Percentiles rank a stretch among this genome's conserved stretches.
Conservation (phyloP, 2,113 vertebrate species). For the Brachyhypopomus gauderio region DNA sequence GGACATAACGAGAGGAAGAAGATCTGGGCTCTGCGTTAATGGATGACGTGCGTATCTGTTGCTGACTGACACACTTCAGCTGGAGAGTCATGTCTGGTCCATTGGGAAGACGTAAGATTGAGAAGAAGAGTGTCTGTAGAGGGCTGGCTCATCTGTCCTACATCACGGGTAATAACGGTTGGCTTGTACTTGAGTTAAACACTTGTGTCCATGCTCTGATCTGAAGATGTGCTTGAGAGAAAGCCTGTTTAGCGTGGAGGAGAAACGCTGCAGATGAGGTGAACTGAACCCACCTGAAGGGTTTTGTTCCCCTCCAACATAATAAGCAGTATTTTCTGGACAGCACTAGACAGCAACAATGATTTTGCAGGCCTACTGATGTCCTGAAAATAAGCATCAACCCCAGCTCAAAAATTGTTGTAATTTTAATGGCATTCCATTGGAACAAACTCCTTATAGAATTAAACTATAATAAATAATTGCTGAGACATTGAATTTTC, state of each 20-base stretch:
- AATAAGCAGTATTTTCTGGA: constrained; percentile 3
- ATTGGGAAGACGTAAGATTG: not conserved
- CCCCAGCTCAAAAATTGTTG: constrained; percentile 3
- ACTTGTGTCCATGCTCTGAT: constrained; percentile 2
- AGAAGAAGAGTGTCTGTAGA: not conserved
- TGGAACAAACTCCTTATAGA: constrained; percentile 24
- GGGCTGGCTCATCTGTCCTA: not conserved
- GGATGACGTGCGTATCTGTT: constrained; percentile 26
- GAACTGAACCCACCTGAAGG: constrained; percentile 11
- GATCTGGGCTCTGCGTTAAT: constrained; percentile 22
- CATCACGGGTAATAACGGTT: not conserved
- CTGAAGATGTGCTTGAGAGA: not conserved
- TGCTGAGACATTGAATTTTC: constrained; percentile 47
- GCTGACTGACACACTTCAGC: constrained; percentile 27
- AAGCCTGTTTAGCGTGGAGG: not conserved
- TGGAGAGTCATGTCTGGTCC: constrained; percentile 14
- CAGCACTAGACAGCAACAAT: not conserved
- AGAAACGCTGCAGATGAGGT: constrained; percentile 29
- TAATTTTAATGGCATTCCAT: constrained; percentile 20
- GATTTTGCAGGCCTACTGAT: not conserved
- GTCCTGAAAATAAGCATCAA: not conserved
- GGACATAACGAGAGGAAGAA: not conserved
- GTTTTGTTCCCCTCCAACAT: too few species aligned
- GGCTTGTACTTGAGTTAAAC: constrained; percentile 10
- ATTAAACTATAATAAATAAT: constrained; percentile 51